phyloP scores from a whole-genome alignment of 2,797 vertebrate species.

The Ctenopoma kingsleyae region DNA sequence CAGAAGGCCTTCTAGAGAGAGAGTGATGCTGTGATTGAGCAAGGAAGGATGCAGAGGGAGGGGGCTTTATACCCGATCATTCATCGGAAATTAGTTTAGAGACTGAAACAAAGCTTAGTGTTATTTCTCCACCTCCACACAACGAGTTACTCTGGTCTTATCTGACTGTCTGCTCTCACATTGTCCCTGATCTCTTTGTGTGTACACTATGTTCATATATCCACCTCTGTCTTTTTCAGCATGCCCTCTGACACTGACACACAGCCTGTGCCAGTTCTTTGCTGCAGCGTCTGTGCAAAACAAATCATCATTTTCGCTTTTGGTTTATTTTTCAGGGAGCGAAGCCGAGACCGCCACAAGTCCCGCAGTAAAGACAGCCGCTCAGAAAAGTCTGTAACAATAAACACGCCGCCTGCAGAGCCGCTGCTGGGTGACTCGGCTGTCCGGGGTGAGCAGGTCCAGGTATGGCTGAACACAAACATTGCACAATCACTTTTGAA shows the following conservation, averaged over 20 bases:
- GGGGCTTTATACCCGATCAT: conserved; percentile 12
- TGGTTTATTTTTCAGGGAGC: conserved; percentile 78
- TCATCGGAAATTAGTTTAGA: conserved; percentile 18
- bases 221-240: no score
- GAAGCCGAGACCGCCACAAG: conserved; percentile 93
- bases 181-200: not conserved
- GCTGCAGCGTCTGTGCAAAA: no score
- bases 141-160: conserved; percentile 27
- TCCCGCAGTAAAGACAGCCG: conserved; percentile 90
- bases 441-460: conserved; percentile 85
- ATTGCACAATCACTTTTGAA: not conserved
- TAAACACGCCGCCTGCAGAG: conserved; percentile 91
- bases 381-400: conserved; percentile 95
- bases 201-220: not conserved
- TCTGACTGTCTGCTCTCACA: conserved; percentile 24
- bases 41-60: conserved; percentile 8
- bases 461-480: conserved; percentile 68
- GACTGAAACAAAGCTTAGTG: conserved; percentile 22
- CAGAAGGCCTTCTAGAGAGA: conserved; percentile 23
- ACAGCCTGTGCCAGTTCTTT: not conserved
- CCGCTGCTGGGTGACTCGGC: conserved; percentile 87
- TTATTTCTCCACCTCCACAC: conserved; percentile 30
- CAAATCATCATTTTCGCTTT: conserved; percentile 18
- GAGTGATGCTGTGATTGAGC: conserved; percentile 1
- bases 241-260: no score